These are phyloP conservation scores for Urocitellus parryii DNA, from an alignment of 2,113 vertebrate genomes.

Conservation along the genomic window DNA sequence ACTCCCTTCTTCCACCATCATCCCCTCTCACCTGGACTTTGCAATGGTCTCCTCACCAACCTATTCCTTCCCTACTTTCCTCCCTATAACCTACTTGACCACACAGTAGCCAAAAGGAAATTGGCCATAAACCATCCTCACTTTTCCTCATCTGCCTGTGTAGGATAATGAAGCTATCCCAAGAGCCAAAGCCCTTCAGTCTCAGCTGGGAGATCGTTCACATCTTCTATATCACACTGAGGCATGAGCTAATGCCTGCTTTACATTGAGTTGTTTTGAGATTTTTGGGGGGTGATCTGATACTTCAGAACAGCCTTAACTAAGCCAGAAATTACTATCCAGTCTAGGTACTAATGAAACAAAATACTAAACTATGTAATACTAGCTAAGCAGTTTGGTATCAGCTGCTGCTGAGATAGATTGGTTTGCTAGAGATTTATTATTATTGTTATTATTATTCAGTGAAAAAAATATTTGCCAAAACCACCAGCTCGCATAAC, in stretches of 20 bases:
- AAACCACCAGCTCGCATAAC: not conserved
- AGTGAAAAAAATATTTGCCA: not conserved
- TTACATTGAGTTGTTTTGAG: not conserved
- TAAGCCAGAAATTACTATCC: not conserved
- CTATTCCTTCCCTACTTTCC: not conserved
- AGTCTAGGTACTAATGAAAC: not conserved
- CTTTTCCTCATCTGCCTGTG: not conserved
- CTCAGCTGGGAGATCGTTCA: not conserved
- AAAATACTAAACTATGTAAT: not conserved
- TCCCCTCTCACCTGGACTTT: not conserved
- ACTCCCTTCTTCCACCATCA: not conserved
- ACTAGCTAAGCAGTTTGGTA: not conserved
- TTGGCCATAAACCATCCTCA: not conserved
- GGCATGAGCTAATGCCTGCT: not conserved
- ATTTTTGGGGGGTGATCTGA: not conserved
- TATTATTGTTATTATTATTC: not conserved
- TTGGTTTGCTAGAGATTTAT: not conserved
- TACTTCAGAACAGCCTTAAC: not conserved
- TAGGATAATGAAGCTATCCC: not conserved
- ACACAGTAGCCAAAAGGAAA: not conserved
- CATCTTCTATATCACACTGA: not conserved
- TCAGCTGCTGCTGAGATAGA: not conserved
- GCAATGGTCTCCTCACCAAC: not conserved
- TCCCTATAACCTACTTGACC: not conserved
- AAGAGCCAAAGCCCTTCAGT: not conserved